Base-by-base conservation (phyloP, 2,113 vertebrate genomes). In the Periophthalmodon schlosseri region DNA sequence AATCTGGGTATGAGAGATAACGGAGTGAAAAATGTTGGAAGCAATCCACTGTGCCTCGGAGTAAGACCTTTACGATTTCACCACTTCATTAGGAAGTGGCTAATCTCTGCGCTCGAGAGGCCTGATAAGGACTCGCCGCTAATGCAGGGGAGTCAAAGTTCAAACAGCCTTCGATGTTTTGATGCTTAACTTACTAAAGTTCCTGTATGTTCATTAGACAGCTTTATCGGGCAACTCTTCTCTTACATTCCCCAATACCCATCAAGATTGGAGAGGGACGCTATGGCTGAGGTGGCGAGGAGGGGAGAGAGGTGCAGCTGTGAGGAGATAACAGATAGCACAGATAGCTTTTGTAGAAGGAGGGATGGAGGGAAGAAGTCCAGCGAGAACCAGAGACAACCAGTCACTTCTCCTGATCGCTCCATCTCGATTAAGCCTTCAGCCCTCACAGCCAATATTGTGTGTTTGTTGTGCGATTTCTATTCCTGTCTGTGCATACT, bases 141-240 rank as follows among this genome's bases (percentile, higher is more conserved):
- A 93, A 94, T 93, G 88, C 91, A 90, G 81, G 82, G 80, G 88
- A 93, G 94, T 94, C 93, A 94, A 92, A 94, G 93, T 94, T 93
- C 93, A 94, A 93, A 92, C 92, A 85, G 88, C 86, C 92, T 94
- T 93, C 93, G 86, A 95, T 94, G 94, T 94, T 93, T 94, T 91
- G 92, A 94, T 94, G 94, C 92, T 94, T 94, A 94, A 94, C 94
- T 93, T 93, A 93, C 92, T 82, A 88, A 94, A 94, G 91, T 94
- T 95, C 92, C 92, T 95, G 93, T 92, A 92, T 95, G 93, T 94
- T 94, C 93, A 94, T 95, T 94, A 94, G 93, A 93, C 93, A 93
- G 93, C 91, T 94, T 95, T 94, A 95, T 94, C 94, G 87, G 92
- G 75, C 75, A 89, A 90, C 88, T 92, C 89, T 92, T 88, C 90